These are phyloP conservation scores for Unio delphinus DNA, from an alignment of 2,888 invertebrate species.

Conservation along the genomic window DNA sequence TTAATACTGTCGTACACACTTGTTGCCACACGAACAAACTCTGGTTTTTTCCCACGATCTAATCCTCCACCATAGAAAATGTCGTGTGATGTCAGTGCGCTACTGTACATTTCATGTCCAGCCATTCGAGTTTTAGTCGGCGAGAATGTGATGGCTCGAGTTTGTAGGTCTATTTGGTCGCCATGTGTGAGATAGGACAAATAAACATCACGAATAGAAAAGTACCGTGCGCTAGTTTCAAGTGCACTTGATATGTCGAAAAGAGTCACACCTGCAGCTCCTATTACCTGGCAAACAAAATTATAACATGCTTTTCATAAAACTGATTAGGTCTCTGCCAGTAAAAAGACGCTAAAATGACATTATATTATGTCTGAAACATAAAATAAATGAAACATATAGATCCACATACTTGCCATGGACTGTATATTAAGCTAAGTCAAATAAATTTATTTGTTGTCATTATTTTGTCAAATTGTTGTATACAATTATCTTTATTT, in stretches of 20 bases:
- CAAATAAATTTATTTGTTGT: too few relatives aligned
- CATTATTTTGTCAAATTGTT: too few relatives aligned
- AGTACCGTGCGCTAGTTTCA: slow-evolving; percentile 18
- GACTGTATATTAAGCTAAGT: too few relatives aligned
- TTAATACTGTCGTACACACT: slow-evolving; percentile 44
- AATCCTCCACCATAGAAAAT: slow-evolving; percentile 37
- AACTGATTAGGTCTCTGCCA: too few relatives aligned
- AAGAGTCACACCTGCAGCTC: slow-evolving; percentile 41
- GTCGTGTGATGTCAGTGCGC: slow-evolving; percentile 37
- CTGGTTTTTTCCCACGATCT: slow-evolving; percentile 26
- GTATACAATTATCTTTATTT: too few relatives aligned
- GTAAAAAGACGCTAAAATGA: too few relatives aligned
- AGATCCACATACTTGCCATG: too few relatives aligned
- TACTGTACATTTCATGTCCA: slow-evolving; percentile 42
- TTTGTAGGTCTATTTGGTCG: slow-evolving; percentile 37
- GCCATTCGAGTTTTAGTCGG: slow-evolving; percentile 30
- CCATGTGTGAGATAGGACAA: slow-evolving; percentile 47
- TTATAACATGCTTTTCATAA: neutral
- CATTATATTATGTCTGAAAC: too few relatives aligned
- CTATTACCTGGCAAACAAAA: slow-evolving; percentile 41
- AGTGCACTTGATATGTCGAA: slow-evolving; percentile 35
- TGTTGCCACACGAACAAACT: slow-evolving; percentile 45
- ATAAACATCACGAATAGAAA: slow-evolving; percentile 34
- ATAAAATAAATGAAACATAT: too few relatives aligned
- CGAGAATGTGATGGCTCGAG: slow-evolving; percentile 34